Conservation (phyloP, 35 echinoderm and acorn worm genomes). For the Apostichopus japonicus region DNA sequence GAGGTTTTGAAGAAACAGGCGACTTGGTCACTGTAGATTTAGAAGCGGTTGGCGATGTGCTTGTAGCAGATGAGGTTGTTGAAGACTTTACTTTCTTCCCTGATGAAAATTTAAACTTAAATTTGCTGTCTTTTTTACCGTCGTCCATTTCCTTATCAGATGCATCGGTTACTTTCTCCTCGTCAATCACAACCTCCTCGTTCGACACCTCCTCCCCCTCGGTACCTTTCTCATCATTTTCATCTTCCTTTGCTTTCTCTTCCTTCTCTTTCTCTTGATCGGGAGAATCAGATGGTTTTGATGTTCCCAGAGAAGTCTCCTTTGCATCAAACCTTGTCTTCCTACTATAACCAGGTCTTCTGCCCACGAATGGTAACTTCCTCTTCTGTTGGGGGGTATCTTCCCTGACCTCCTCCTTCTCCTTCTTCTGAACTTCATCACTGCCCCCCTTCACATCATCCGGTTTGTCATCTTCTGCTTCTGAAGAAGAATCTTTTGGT, state of each 20-base stretch:
- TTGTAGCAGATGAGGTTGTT: background rate
- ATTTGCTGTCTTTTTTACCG: constrained; percentile 52
- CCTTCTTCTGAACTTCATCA: background rate
- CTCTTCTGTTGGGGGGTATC: background rate
- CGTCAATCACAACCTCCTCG: background rate
- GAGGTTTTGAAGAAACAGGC: background rate
- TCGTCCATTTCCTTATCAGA: constrained; percentile 6
- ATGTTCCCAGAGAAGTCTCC: background rate
- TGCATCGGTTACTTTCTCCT: background rate
- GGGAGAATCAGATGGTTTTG: background rate
- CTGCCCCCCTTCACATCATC: constrained; percentile 3
- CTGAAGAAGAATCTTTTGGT: constrained; percentile 20
- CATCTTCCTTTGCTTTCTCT: background rate
- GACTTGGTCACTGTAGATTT: background rate
- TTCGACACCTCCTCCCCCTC: background rate
- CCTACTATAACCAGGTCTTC: constrained; percentile 25
- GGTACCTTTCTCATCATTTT: background rate
- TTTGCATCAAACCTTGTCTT: constrained; percentile 2
- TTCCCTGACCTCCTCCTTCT: background rate
- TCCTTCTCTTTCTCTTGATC: background rate
- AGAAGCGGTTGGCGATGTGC: constrained; percentile 21
- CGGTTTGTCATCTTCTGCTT: constrained; percentile 22
- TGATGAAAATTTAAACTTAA: constrained; percentile 37
- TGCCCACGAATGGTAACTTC: constrained; percentile 38
- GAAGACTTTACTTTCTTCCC: constrained; percentile 23